Evolutionary conservation across 2,113 vertebrate species (phyloP), one percentile per base, ranked within the genome.

Genomic region (Sinocyclocheilus anshuiensis): DNA sequence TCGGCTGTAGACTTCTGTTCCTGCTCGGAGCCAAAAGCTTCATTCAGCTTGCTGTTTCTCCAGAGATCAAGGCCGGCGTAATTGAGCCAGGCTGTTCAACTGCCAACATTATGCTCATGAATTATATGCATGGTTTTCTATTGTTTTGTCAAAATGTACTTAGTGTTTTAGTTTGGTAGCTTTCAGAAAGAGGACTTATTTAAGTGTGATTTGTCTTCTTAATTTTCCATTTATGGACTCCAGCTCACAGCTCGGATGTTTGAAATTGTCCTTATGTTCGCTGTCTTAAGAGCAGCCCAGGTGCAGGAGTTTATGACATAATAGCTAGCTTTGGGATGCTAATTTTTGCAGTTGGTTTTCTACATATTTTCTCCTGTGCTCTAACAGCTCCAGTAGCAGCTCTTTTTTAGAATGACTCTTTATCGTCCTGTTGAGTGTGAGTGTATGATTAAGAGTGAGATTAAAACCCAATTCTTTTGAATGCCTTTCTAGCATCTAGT

Each of bases 71-170:
- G 76, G 26, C n/a, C 63, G 36, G 24, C 10, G 33, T 55, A 83
- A 81, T 59, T 72, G 29, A 26, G n/a, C 87, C 63, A 61, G 39
- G 29, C 88, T 88, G 67, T 87, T 76, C 77, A 84, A 9, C 29
- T 55, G 26, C 22, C 53, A 67, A 72, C 36, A 82, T 84, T 59
- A 86, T 83, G 87, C 77, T 77, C 67, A 67, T 79, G 79, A 85
- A 75, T 50, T 77, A 65, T 22, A 65, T 69, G 74, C 71, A 69
- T 77, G 63, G 69, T 42, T 42, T 72, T 72, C 72, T 50, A 48
- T 76, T 76, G 72, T 42, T 80, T 80, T 36, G 55, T 80, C 7
- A 5, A 2, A 45, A 26, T 24, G 29, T 53, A n/a, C 29, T 79
- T 36, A 42, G 57, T 12, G 33, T 3, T 80, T 61, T 57, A 18